These are phyloP conservation scores for Scaptomyza caliginosa DNA, from an alignment of 2,888 invertebrate genomes.

Conservation along the genomic window DNA sequence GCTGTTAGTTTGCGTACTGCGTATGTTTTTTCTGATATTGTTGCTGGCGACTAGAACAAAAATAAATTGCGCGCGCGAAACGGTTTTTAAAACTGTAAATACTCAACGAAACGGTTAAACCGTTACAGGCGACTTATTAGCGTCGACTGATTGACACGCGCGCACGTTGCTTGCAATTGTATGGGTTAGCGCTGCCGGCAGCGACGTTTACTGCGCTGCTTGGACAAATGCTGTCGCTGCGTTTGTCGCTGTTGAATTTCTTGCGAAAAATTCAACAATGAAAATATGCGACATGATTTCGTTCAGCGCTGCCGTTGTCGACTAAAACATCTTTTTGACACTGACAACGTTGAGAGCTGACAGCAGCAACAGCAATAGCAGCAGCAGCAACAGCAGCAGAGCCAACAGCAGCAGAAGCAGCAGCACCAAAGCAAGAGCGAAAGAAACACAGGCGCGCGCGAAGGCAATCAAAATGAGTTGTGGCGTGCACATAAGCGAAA, in stretches of 20 bases:
- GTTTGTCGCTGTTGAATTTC: conserved; percentile 52
- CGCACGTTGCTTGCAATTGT: conserved; percentile 54
- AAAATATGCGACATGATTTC: conserved; percentile 82
- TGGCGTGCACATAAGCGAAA: conserved; percentile 48
- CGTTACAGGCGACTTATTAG: conserved; percentile 47
- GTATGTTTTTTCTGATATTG: conserved; percentile 12
- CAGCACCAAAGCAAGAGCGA: conserved; percentile 39
- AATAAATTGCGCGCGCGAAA: conserved; percentile 29
- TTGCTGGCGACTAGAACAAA: conserved; percentile 42
- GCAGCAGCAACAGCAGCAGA: conserved; percentile 22
- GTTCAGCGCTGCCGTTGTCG: conserved; percentile 83
- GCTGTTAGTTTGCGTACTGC: conserved; percentile 14
- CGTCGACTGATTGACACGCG: conserved; percentile 58
- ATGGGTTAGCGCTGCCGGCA: conserved; percentile 47
- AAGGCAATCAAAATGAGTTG: conserved; percentile 67
- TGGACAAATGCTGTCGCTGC: conserved; percentile 29
- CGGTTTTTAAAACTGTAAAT: conserved; percentile 20
- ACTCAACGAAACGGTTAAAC: conserved; percentile 36
- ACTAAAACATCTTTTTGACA: conserved; percentile 84
- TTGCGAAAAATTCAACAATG: conserved; percentile 66
- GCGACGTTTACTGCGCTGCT: conserved; percentile 49
- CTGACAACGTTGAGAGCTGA: conserved; percentile 83
- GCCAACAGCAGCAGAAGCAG: conserved; percentile 36
- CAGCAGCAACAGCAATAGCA: conserved; percentile 56
- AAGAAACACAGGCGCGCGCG: conserved; percentile 30